phyloP scores from a whole-genome alignment of 2,113 vertebrate genomes.

The Pycnonotus jocosus region DNA sequence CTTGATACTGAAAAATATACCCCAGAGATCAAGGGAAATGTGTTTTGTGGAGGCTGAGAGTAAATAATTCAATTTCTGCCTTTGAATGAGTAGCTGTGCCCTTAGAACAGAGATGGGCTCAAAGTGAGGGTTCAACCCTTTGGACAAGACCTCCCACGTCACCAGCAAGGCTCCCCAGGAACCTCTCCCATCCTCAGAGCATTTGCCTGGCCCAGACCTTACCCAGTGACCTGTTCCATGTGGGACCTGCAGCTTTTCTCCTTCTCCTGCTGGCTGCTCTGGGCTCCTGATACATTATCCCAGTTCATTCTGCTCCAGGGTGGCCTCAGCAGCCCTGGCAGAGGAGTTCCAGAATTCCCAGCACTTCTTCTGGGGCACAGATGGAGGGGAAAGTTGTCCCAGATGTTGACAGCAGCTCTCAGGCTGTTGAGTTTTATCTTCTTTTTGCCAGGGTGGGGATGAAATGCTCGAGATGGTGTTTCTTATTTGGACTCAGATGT shows the following conservation, averaged over 20 bases:
- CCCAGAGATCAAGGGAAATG: background rate
- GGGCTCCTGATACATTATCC: background rate
- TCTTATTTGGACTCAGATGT: background rate
- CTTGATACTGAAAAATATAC: background rate
- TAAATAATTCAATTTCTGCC: background rate
- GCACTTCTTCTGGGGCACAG: background rate
- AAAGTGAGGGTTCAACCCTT: background rate
- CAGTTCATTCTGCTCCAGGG: background rate
- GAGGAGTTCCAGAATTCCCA: background rate
- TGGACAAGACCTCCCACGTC: background rate
- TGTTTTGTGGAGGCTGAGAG: background rate
- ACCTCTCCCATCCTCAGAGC: background rate
- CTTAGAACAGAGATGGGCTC: background rate
- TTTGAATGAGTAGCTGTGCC: background rate
- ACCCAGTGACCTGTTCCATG: background rate
- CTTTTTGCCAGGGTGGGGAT: background rate
- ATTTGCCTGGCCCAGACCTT: background rate
- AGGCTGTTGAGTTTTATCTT: background rate
- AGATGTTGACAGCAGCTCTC: background rate
- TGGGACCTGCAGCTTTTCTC: background rate
- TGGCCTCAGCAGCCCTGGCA: background rate
- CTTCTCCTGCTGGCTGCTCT: background rate
- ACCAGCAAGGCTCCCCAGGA: background rate
- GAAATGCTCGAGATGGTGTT: background rate
- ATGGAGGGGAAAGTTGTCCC: fast-evolving